Base-by-base conservation (phyloP, 2,888 invertebrate species). In the Sclerodermus sp. region DNA sequence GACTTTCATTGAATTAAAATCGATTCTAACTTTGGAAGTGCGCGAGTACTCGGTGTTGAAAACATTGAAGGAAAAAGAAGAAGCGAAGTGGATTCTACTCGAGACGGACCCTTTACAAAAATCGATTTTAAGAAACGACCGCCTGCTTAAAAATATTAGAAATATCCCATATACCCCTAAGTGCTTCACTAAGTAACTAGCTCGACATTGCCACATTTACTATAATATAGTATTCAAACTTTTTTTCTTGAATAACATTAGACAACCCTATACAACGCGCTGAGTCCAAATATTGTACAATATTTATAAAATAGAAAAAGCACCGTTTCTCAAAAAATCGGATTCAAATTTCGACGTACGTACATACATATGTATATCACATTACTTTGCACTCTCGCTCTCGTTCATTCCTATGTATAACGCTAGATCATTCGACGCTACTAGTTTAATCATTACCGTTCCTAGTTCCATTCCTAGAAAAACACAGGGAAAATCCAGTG, bases 191-290 rank as follows among this genome's bases (percentile, higher is more conserved):
- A 74, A 73, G 65, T 75, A 75, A 73, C 73, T 74, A 74, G 69
- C 69, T 74, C 67, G 69, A 71, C 67, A 71, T 73, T 70, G 73
- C 70, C 72, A 72, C 73, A 69, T 70, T 67, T 60, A 69, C 42
- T 66, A 66, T 66, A 53, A 49, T 59, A 57, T 57, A 60, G 49
- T 59, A 58, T 55, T 64, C 63, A 63, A 60, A 61, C 60, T 55
- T 61, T 58, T 45, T 55, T 47, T 41, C 51, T 57, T 56, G 57
- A 63, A 56, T 45, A 53, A 64, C 62, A 57, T 60, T 63, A 58
- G 58, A 60, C 59, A 61, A 60, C 58, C 51, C 65, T 67, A 63
- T 68, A 68, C 70, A 68, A 60, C 60, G 66, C 64, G 40, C 54
- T 55, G 55, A 55, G 34, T 34, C 52, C 45, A 47, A 44, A 41